These are phyloP conservation scores for Cherax destructor DNA, from an alignment of 1,140 invertebrate genomes.

Conservation along the genomic window DNA sequence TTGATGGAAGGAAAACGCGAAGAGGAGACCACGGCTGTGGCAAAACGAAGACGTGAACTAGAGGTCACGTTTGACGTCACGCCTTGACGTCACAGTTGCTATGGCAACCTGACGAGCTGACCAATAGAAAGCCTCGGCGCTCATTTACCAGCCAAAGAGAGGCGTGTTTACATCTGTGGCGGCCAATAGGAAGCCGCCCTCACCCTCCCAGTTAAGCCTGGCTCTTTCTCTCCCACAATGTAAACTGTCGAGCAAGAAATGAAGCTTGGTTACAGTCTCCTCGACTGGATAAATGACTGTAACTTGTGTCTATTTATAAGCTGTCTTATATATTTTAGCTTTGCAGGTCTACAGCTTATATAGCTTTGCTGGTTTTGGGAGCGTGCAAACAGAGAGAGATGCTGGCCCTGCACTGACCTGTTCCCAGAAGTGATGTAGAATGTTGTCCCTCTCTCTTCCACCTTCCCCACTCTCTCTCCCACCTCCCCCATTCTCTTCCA, in stretches of 20 bases:
- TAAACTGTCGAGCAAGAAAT: not conserved
- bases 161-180: not conserved
- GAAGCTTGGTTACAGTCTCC: not conserved
- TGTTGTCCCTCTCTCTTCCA: too few species aligned
- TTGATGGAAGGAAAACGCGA: not conserved
- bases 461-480: too few species aligned
- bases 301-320: not conserved
- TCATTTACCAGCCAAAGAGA: not conserved
- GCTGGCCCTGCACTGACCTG: too few species aligned
- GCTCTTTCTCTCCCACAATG: not conserved
- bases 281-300: not conserved
- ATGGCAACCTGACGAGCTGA: constrained; percentile 15
- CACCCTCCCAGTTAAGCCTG: not conserved
- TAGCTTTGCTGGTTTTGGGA: too few species aligned
- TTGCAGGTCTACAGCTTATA: too few species aligned
- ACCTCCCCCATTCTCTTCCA: too few species aligned
- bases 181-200: not conserved
- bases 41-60: constrained; percentile 21
- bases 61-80: constrained; percentile 55
- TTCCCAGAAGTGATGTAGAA: too few species aligned
- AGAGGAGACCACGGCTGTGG: not conserved
- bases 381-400: too few species aligned
- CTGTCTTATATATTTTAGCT: too few species aligned
- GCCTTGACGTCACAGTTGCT: constrained; percentile 45
- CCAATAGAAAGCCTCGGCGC: not conserved